Base-by-base conservation (phyloP, 2,797 vertebrate genomes). In the Crocidura indochinensis region DNA sequence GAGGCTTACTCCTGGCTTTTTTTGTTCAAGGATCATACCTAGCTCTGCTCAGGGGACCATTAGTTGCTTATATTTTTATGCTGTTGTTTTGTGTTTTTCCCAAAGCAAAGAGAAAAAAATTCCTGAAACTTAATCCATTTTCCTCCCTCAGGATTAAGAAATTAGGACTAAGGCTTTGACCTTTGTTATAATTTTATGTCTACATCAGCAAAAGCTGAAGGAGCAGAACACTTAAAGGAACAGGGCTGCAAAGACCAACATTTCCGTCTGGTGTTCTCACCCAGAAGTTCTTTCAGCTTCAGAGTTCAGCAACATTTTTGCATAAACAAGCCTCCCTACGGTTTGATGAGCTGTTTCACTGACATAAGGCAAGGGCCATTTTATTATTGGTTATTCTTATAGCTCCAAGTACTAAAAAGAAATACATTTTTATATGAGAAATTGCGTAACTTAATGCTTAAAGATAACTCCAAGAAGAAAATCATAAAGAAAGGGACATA, bases 201-300 rank as follows among this genome's bases (percentile, higher is more conserved):
- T 71, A 76, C 81, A 88, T n/a, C 90, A 93, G 89, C 56, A 86
- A 86, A 92, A 86, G n/a, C 72, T 80, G 22, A 64, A 69, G 56
- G 44, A 75, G 12, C 27, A 12, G 2, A 38, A 62, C 49, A 88
- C n/a, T 44, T 71, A 71, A 77, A 31, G 46, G 26, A 65, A 27
- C n/a, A 88, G 68, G 20, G 29, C 29, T 88, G 27, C 53, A 77
- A 91, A 88, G 29, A 53, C 26, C 49, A 75, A 17, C 76, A 67
- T 11, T 76, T 74, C 10, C 26, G 2, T n/a, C 22, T 14, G n/a
- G 2, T 10, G 62, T 27, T 80, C 38, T 53, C 69, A 84, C 69
- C 0, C 68, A 47, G 19, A 77, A 67, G 44, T 17, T 78, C 44
- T 49, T 71, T 22, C 49, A 38, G 77, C 26, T 65, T 77, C 60